Evolutionary conservation across 92 coral and sea anemone species (phyloP), one percentile per base, ranked within the genome.

Genomic region (Siderastrea radians): DNA sequence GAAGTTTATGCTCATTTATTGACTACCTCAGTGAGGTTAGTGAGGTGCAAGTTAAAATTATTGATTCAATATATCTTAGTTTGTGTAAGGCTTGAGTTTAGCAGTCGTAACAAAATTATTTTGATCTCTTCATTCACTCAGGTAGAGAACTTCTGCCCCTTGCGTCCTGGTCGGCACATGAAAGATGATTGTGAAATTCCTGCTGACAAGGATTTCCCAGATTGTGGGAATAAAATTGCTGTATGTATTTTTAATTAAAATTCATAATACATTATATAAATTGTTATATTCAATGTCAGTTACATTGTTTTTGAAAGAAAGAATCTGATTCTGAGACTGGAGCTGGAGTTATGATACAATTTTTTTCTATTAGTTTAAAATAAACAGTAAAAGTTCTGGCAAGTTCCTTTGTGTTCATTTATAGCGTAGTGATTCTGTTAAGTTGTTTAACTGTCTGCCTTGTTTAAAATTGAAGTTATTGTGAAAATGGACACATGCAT

Each of bases 71-170:
- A 43, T 67, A 38, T 10, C 16, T 10, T n/a, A 67, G 17, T 65
- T 14, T 65, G 72, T 17, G 15, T n/a, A 4, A 3, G 10, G 72
- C 45, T 11, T 11, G 13, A 69, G 43, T 8, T 4, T 46, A 38
- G 3, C 51, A 10, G 43, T 3, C 78, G 8, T 50, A 74, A 4
- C 26, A 46, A 8, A 3, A 53, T 53, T 53, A 53, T 53, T 53
- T 53, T 53, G 3, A 38, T 47, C 72, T 1, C 65, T 6, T 49
- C 26, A 2, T 2, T 62, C 57, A 68, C 78, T 49, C 44, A 96
- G 99, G 96, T 96, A 55, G 99, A 96, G 80, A 74, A 67, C 26
- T 94, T 88, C 93, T 96, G 99, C 55, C 99, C 99, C 2, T 16
- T 88, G 38, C 83, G 90, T n/a, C 79, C 80, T 67, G 95, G 95